A percentile compares a stretch with the other conserved stretches of the same genome.
Evolutionary conservation across 2,888 invertebrate genomes (phyloP).

Genomic region (Cyclophora punctaria): DNA sequence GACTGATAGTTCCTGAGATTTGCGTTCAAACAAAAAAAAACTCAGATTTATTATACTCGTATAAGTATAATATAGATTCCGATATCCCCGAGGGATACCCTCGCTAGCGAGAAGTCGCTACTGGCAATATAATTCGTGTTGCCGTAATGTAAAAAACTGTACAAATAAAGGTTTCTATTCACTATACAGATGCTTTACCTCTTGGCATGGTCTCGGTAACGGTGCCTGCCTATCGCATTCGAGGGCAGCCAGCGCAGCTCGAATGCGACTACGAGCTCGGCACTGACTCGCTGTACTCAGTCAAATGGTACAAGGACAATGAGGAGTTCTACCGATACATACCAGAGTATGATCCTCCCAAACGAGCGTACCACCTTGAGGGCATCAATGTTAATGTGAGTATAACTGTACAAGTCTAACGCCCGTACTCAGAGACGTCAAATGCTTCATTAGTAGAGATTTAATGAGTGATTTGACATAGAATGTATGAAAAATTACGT

Average conservation of each 20-base stretch:
- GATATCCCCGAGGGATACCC: no score
- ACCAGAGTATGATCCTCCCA: conserved; percentile 81
- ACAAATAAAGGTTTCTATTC: no score
- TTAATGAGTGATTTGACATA: background rate
- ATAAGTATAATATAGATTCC: no score
- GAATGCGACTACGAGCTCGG: conserved; percentile 81
- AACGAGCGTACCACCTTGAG: conserved; percentile 81
- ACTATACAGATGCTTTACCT: conserved; percentile 52
- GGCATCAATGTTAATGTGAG: conserved; percentile 82
- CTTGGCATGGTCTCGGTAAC: conserved; percentile 77
- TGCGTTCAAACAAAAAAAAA: no score
- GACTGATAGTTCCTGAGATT: no score
- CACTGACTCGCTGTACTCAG: conserved; percentile 82
- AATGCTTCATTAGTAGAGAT: no score
- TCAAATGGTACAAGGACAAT: conserved; percentile 90
- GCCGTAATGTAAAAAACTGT: no score
- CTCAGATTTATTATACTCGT: no score
- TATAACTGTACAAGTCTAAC: conserved; percentile 21
- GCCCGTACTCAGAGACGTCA: background rate
- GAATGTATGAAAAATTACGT: background rate
- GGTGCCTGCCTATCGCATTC: conserved; percentile 78
- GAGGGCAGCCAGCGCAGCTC: conserved; percentile 78
- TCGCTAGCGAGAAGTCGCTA: no score
- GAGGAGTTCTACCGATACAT: conserved; percentile 88
- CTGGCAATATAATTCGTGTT: no score